Percentiles rank a stretch among this genome's conserved stretches.
phyloP scores from a whole-genome alignment of 2,888 invertebrate species.

The Allygus modestus region DNA sequence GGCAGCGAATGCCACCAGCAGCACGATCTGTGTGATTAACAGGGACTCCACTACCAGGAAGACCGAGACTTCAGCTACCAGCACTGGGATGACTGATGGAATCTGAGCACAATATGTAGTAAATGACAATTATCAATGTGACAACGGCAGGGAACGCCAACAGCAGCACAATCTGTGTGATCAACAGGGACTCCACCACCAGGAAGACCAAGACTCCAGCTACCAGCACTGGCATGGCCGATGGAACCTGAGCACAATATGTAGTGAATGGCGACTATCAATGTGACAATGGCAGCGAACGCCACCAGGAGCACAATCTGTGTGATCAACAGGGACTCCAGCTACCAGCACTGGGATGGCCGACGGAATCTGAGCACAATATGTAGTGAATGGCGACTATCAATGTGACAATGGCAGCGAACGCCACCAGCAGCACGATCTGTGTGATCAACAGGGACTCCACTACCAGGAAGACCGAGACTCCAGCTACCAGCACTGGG shows the following conservation, averaged over 20 bases:
- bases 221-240: conserved; percentile 12
- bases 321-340: background rate
- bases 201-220: background rate
- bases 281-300: background rate
- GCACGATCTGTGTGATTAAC: background rate
- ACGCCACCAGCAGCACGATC: background rate
- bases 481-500: background rate
- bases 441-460: background rate
- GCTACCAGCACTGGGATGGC: conserved; percentile 6
- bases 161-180: background rate
- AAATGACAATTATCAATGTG: background rate
- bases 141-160: background rate
- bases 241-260: conserved; percentile 17
- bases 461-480: conserved; percentile 18
- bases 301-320: background rate
- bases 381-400: conserved; percentile 21
- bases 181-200: conserved; percentile 8
- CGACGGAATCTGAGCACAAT: no score
- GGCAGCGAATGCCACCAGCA: background rate
- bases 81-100: conserved; percentile 24
- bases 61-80: background rate
- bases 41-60: conserved; percentile 21
- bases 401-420: background rate
- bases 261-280: no score
- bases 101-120: conserved; percentile 44